phyloP scores from a whole-genome alignment of 2,888 invertebrate genomes.

The Mellilla xanthometata region DNA sequence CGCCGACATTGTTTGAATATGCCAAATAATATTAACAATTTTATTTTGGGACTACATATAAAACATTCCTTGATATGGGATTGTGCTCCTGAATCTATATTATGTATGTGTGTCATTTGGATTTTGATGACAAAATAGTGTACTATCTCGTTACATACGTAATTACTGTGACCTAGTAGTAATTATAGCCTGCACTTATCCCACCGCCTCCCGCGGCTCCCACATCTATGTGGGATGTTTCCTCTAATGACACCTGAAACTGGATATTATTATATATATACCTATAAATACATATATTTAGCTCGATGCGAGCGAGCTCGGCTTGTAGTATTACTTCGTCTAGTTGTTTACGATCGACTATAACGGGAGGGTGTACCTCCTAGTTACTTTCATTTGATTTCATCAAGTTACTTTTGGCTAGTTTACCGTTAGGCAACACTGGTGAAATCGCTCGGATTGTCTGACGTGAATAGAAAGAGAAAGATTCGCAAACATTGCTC shows the following conservation, averaged over 20 bases:
- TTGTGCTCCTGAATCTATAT: too few species aligned
- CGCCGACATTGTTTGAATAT: too few species aligned
- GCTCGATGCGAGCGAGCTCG: not conserved
- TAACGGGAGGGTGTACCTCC: slow-evolving; percentile 44
- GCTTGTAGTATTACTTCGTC: slow-evolving; percentile 1
- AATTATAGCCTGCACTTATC: slow-evolving; percentile 46
- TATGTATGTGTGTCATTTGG: too few species aligned
- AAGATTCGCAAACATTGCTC: slow-evolving; percentile 43
- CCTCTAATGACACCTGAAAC: slow-evolving; percentile 24
- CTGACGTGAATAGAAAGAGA: slow-evolving; percentile 51
- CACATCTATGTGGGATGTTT: slow-evolving; percentile 34
- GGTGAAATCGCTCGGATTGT: slow-evolving; percentile 33
- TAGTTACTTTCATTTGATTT: slow-evolving; percentile 62
- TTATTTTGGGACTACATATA: too few species aligned
- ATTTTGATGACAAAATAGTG: too few species aligned
- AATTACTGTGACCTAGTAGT: slow-evolving; percentile 51
- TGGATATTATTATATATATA: too few species aligned
- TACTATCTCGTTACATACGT: slow-evolving; percentile 31
- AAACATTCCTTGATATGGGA: too few species aligned
- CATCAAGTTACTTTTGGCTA: slow-evolving; percentile 60
- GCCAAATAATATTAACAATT: too few species aligned
- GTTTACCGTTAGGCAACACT: slow-evolving; percentile 57
- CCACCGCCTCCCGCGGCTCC: slow-evolving; percentile 33
- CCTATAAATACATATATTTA: not conserved
- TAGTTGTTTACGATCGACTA: not conserved